Evolutionary conservation across 2,888 invertebrate species (phyloP).

Genomic region (Melitaea athalia): DNA sequence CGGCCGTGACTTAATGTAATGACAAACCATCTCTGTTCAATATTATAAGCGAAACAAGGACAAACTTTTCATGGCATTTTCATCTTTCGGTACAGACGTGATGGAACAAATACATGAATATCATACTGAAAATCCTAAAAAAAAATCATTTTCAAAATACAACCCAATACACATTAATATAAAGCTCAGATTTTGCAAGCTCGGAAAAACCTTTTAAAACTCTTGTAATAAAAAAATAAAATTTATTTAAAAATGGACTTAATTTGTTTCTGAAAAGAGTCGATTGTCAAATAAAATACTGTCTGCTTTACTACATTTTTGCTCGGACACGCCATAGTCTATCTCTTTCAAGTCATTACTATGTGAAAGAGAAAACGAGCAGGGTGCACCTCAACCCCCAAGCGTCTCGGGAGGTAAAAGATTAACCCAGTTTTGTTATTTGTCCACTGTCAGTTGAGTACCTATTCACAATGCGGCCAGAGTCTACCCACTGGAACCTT

Average conservation of each 20-base stretch:
- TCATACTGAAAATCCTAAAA: slow-evolving; percentile 75
- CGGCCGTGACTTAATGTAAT: slow-evolving; percentile 69
- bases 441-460: slow-evolving; percentile 82
- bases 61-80: slow-evolving; percentile 75
- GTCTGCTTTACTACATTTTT: slow-evolving; percentile 54
- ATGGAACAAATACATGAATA: slow-evolving; percentile 80
- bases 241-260: slow-evolving; percentile 54
- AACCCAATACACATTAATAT: slow-evolving; percentile 56
- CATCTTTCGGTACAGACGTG: slow-evolving; percentile 76
- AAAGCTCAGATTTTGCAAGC: slow-evolving; percentile 66
- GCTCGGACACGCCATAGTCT: slow-evolving; percentile 48
- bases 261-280: slow-evolving; percentile 36
- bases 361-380: slow-evolving; percentile 59
- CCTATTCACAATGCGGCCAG: slow-evolving; percentile 79
- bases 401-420: slow-evolving; percentile 76
- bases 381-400: slow-evolving; percentile 74
- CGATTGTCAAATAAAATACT: neutral
- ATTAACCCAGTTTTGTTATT: slow-evolving; percentile 83
- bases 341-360: slow-evolving; percentile 67
- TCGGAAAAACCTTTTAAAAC: slow-evolving; percentile 71
- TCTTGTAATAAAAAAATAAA: slow-evolving; percentile 69
- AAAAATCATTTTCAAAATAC: slow-evolving; percentile 54
- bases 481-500: slow-evolving; percentile 74
- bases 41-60: slow-evolving; percentile 63
- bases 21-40: slow-evolving; percentile 61